These are phyloP conservation scores for Cranoglanis bouderius DNA, from an alignment of 2,113 vertebrate species.

Conservation along the genomic window DNA sequence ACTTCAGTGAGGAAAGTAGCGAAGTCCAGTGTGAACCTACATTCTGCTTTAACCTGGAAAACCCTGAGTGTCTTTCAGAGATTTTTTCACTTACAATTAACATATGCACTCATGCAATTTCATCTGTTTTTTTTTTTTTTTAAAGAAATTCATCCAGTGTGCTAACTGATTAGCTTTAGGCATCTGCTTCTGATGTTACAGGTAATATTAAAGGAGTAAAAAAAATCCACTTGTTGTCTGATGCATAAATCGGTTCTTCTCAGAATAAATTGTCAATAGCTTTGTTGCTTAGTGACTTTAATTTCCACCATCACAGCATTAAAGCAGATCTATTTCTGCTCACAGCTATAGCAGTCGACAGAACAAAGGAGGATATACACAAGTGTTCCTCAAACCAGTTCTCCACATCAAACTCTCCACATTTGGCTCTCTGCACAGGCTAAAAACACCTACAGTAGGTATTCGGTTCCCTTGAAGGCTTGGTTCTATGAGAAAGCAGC, in stretches of 20 bases:
- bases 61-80: background rate
- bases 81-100: background rate
- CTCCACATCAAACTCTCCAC: background rate
- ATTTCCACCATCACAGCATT: background rate
- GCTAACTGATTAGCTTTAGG: background rate
- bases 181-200: background rate
- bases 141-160: no score
- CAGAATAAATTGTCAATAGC: background rate
- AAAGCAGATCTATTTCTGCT: background rate
- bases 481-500: background rate
- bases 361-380: background rate
- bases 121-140: background rate
- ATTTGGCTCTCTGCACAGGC: background rate
- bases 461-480: background rate
- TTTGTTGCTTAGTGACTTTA: background rate
- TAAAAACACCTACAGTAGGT: background rate
- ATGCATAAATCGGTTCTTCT: background rate
- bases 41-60: background rate
- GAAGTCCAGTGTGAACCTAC: background rate
- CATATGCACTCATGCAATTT: background rate
- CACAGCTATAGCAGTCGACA: background rate
- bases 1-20: background rate
- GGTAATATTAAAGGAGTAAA: background rate
- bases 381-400: background rate
- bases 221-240: background rate